These are phyloP conservation scores for Stratiomys singularior DNA, from an alignment of 2,888 invertebrate genomes.

Conservation along the genomic window DNA sequence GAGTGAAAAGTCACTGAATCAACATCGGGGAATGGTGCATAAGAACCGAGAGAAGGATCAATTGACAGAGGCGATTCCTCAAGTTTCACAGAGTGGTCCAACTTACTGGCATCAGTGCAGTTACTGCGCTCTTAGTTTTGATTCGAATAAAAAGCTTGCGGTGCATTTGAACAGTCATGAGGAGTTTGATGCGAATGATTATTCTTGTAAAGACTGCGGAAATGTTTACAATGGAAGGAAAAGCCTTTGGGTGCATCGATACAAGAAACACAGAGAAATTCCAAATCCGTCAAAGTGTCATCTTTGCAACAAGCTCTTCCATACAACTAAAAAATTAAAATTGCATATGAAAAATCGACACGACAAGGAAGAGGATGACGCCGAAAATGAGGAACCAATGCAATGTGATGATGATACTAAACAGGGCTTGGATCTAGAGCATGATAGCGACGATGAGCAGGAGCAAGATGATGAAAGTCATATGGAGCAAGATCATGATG, in stretches of 20 bases:
- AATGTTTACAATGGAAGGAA: constrained; percentile 65
- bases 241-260: constrained; percentile 66
- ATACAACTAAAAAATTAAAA: constrained; percentile 63
- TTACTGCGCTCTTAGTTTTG: constrained; percentile 65
- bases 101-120: constrained; percentile 65
- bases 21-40: constrained; percentile 63
- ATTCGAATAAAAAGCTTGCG: constrained; percentile 65
- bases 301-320: constrained; percentile 64
- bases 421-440: neutral
- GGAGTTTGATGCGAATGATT: constrained; percentile 65
- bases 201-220: constrained; percentile 66
- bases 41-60: constrained; percentile 22
- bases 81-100: constrained; percentile 28
- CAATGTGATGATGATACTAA: neutral
- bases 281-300: constrained; percentile 64
- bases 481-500: constrained; percentile 50
- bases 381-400: neutral
- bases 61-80: neutral
- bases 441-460: neutral
- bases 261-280: constrained; percentile 65
- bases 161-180: constrained; percentile 65
- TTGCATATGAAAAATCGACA: constrained; percentile 59
- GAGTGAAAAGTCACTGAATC: constrained; percentile 61
- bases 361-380: neutral
- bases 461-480: constrained; percentile 50